Evolutionary conservation across 2,113 vertebrate species (phyloP), one percentile per base, ranked within the genome.

Genomic region (Microcebus tavaratra): DNA sequence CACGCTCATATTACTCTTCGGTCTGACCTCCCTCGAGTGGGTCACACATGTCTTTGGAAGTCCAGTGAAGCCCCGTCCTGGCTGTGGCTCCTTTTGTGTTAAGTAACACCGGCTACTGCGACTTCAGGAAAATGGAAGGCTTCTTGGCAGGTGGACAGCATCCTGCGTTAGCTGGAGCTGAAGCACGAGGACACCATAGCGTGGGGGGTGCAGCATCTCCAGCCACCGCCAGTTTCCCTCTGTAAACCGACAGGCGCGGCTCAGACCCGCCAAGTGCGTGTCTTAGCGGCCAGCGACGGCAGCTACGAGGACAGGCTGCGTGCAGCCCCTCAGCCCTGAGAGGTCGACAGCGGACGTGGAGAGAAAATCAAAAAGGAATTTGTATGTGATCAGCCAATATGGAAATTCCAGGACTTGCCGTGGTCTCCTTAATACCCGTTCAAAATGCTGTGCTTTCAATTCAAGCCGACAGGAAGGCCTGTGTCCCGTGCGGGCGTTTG

Each of bases 101-200:
- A 75, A 55, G 17, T 31, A 73, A 61, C 27, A 34, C 27, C 27
- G 39, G 12, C 61, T 68, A 45, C 36, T 17, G 17, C 23, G 27
- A 48, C 14, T 84, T 70, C 73, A 94, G 92, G 45, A 90, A 67
- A 27, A 25, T 21, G 59, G 65, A 70, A 36, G 9, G 21, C 27
- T 57, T 84, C 76, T 78, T 34, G 36, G 79, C 55, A 53, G 13
- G 45, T 11, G 21, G 42, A 34, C 10, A 1, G 25, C 61, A 4
- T 31, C n/a, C 2, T 2, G 31, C 14, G 27, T 87, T n/a, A 72
- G n/a, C 18, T 2, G 0, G 0, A 61, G 11, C 29, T 9, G 45
- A 42, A 20, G 11, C 20, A 2, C 21, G 57, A 81, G 89, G 39
- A 42, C 5, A 4, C 42, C 3, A 0, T 20, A 1, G 1, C 29